Percentiles rank a stretch among this genome's conserved stretches.
Evolutionary conservation across 2,888 invertebrate genomes (phyloP).

Genomic region (Nematopogon swammerdamellus): DNA sequence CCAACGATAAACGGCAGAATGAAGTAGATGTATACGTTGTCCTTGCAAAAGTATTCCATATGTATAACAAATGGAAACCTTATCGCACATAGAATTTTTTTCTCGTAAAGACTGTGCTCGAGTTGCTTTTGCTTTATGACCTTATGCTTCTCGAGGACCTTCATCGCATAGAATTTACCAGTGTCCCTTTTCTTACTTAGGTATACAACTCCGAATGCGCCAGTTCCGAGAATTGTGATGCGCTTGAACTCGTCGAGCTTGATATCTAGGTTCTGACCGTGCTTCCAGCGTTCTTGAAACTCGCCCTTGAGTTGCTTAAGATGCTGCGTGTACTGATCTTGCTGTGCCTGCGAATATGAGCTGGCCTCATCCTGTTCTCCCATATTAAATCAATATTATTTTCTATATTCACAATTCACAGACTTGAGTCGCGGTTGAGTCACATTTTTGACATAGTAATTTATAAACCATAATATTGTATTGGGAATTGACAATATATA

Average conservation of each 20-base stretch:
- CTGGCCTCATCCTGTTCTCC: background rate
- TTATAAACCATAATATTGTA: too few species aligned
- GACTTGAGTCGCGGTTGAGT: too few species aligned
- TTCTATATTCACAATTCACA: too few species aligned
- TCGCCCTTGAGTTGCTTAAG: conserved; percentile 31
- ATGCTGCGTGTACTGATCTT: conserved; percentile 33
- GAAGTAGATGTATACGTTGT: conserved; percentile 80
- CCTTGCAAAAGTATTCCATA: conserved; percentile 83
- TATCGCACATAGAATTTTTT: conserved; percentile 79
- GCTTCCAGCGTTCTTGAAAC: conserved; percentile 40
- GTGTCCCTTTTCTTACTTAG: conserved; percentile 58
- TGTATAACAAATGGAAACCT: conserved; percentile 86
- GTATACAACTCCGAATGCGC: conserved; percentile 88
- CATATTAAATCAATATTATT: too few species aligned
- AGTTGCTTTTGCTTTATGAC: conserved; percentile 86
- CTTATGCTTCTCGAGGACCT: conserved; percentile 82
- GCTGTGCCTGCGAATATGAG: conserved; percentile 30
- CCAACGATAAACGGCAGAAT: conserved; percentile 79
- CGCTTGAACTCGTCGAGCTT: conserved; percentile 64
- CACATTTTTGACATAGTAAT: too few species aligned
- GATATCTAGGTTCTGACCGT: conserved; percentile 22
- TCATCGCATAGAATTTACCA: conserved; percentile 76
- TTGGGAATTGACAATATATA: too few species aligned
- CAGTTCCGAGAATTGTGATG: conserved; percentile 76
- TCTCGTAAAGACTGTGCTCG: conserved; percentile 85